Evolutionary conservation across 2,113 vertebrate species (phyloP).

Genomic region (Tamias sibiricus): DNA sequence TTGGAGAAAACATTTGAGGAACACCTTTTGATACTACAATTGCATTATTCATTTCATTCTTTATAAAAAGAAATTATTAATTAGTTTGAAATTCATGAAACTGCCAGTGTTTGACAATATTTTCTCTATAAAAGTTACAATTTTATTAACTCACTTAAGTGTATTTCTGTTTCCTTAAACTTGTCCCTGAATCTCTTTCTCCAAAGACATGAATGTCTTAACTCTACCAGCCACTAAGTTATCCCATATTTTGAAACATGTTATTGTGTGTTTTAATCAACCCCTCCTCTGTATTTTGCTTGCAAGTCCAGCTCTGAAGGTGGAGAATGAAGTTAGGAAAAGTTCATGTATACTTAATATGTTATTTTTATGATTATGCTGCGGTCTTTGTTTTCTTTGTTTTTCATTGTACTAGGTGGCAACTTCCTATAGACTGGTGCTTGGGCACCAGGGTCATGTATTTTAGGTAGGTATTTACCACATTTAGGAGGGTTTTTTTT

Average conservation of each 20-base stretch:
- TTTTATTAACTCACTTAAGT: not conserved
- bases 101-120: slow-evolving; percentile 14
- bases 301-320: not conserved
- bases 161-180: not conserved
- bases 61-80: slow-evolving; percentile 2
- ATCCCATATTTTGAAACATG: not conserved
- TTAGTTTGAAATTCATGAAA: slow-evolving; percentile 30
- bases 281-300: too few relatives aligned
- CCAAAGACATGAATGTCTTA: not conserved
- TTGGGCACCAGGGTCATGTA: not conserved
- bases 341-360: not conserved
- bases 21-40: not conserved
- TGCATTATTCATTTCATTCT: not conserved
- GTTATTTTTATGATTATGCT: not conserved
- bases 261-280: too few relatives aligned
- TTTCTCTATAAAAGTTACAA: not conserved
- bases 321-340: not conserved
- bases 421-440: not conserved
- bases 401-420: not conserved
- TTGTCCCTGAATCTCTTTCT: not conserved
- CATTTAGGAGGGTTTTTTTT: not conserved
- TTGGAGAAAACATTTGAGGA: not conserved
- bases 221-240: not conserved
- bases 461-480: not conserved
- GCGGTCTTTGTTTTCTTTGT: not conserved